Conservation (phyloP, 1,140 invertebrate species). For the Hyles vespertilio region DNA sequence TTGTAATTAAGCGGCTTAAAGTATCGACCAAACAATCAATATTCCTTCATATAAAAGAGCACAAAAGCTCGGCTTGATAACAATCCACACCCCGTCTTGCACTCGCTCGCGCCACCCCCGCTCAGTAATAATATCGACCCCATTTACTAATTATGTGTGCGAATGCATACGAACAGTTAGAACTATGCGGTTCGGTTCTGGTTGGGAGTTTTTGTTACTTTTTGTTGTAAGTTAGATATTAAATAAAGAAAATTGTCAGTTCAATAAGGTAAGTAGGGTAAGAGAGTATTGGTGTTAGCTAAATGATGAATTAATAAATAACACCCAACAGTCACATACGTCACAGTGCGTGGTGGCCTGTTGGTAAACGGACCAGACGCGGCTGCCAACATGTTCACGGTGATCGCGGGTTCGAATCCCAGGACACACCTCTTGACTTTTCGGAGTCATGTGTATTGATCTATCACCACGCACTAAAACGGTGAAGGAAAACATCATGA, state of each 20-base stretch:
- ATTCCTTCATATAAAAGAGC: constrained; percentile 61
- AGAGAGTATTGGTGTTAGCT: too few species aligned
- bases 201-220: not conserved
- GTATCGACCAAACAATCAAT: constrained; percentile 70
- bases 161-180: constrained; percentile 50
- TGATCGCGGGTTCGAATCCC: too few species aligned
- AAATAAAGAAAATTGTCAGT: not conserved
- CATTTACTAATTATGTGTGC: constrained; percentile 70
- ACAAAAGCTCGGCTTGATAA: constrained; percentile 71
- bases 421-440: too few species aligned
- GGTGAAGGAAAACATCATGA: too few species aligned
- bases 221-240: not conserved
- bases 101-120: constrained; percentile 29
- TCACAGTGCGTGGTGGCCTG: too few species aligned
- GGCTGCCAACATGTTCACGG: too few species aligned
- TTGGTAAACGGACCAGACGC: too few species aligned
- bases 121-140: constrained; percentile 72
- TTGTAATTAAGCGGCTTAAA: constrained; percentile 64
- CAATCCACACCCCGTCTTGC: constrained; percentile 45
- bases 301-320: too few species aligned
- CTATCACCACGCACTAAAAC: too few species aligned
- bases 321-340: too few species aligned
- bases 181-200: constrained; percentile 1
- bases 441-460: too few species aligned
- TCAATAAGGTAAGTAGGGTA: too few species aligned